These are phyloP conservation scores for Trichoplusia ni DNA, from an alignment of 1,140 invertebrate species.

Conservation along the genomic window DNA sequence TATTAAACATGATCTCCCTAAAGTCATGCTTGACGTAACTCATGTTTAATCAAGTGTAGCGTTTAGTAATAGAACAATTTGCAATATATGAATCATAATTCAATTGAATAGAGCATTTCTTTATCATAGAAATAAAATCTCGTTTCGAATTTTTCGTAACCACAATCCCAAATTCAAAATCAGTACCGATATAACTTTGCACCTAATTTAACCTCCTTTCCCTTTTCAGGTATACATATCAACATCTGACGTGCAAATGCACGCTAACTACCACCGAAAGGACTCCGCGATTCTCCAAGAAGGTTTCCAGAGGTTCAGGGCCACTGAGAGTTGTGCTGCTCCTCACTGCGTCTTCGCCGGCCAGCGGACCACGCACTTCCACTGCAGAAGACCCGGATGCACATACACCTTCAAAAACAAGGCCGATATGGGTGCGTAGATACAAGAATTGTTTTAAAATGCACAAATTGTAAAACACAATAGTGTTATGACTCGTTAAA, in stretches of 20 bases:
- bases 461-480: neutral
- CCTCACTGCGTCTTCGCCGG: conserved; percentile 95
- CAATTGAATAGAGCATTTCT: too few species aligned
- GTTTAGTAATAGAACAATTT: too few species aligned
- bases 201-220: neutral
- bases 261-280: conserved; percentile 98
- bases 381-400: conserved; percentile 94
- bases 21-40: too few species aligned
- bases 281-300: conserved; percentile 98
- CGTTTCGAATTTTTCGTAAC: too few species aligned
- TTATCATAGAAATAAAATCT: too few species aligned
- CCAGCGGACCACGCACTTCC: conserved; percentile 98
- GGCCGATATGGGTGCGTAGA: conserved; percentile 96
- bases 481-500: too few species aligned
- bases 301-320: conserved; percentile 95
- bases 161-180: too few species aligned
- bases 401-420: conserved; percentile 99
- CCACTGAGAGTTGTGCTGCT: conserved; percentile 95
- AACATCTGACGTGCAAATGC: conserved; percentile 99
- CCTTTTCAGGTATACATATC: conserved; percentile 93
- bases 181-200: too few species aligned
- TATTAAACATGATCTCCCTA: too few species aligned
- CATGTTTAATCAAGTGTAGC: too few species aligned
- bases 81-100: too few species aligned
- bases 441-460: neutral